Base-by-base conservation (phyloP, 35 echinoderm and acorn worm species). In the Chiridota heheva region DNA sequence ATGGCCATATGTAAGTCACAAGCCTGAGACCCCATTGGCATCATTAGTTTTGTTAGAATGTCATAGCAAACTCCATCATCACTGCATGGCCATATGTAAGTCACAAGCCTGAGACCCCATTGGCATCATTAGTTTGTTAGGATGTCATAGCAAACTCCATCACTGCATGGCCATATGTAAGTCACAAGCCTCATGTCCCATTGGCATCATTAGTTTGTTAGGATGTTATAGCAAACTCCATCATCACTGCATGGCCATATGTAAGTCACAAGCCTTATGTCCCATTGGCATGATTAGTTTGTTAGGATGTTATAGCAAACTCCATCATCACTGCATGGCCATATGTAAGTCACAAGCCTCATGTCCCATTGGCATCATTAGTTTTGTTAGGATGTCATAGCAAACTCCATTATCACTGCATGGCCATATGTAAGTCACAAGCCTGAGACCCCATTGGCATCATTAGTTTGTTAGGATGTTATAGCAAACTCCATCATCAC, bases 21-120 rank as follows among this genome's bases (percentile, higher is more conserved):
- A 40, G 2, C 6, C 33, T 60, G 6, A 1, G 3, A n/a, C n/a
- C n/a, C n/a, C n/a, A n/a, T n/a, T n/a, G n/a, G n/a, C n/a, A n/a
- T n/a, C n/a, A n/a, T n/a, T n/a, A n/a, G n/a, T n/a, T n/a, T n/a
- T n/a, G n/a, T n/a, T 32, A 10, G 70, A 47, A 2, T 74, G 70
- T 74, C 29, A 51, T 25, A 74, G 56, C 22, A 74, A 27, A 17
- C 44, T 74, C 30, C 70, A 74, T 74, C 70, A 74, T 45, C 70
- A 74, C n/a, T 74, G 70, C n/a, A 74, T 74, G 70, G 42, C 45
- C 30, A 33, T 42, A 41, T 74, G 70, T 74, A 33, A 74, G 70
- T 51, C 13, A 27, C 2, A 72, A 40, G 2, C 6, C 33, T 60
- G 6, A 1, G 3, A n/a, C n/a, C n/a, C n/a, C n/a, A n/a, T n/a